Conservation (phyloP, 2,888 invertebrate species). For the Cosmopolites sordidus region DNA sequence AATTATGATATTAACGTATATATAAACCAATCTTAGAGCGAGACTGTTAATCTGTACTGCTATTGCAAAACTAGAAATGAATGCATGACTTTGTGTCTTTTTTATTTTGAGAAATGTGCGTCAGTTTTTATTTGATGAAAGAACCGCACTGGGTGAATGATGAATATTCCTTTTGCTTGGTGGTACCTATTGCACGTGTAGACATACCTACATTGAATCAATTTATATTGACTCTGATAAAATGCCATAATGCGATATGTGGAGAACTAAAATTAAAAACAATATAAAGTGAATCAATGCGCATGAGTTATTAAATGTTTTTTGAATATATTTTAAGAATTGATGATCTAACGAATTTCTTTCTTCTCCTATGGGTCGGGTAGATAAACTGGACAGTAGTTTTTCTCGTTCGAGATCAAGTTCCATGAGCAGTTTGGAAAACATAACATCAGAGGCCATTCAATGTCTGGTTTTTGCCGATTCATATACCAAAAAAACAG, state of each 20-base stretch:
- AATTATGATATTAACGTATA: no score
- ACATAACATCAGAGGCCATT: constrained; percentile 92
- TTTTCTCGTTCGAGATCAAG: constrained; percentile 96
- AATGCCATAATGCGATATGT: no score
- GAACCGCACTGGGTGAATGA: no score
- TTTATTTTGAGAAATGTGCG: no score
- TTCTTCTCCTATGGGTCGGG: constrained; percentile 62
- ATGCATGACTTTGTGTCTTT: not conserved
- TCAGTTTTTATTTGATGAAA: no score
- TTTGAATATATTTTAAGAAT: no score
- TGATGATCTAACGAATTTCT: constrained; percentile 30
- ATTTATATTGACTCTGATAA: no score
- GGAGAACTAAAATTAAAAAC: no score
- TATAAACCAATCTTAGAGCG: not conserved
- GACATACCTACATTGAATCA: no score
- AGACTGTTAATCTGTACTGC: not conserved
- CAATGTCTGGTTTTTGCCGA: constrained; percentile 95
- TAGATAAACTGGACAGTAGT: constrained; percentile 95
- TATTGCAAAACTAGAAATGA: not conserved
- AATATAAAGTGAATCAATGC: not conserved
- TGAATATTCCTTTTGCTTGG: no score
- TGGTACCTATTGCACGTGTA: no score
- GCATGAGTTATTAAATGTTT: not conserved
- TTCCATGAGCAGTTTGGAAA: constrained; percentile 96
- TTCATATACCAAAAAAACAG: constrained; percentile 90